Evolutionary conservation across 2,888 invertebrate genomes (phyloP), one percentile per base, ranked within the genome.

Genomic region (Amphipyra tragopoginis): DNA sequence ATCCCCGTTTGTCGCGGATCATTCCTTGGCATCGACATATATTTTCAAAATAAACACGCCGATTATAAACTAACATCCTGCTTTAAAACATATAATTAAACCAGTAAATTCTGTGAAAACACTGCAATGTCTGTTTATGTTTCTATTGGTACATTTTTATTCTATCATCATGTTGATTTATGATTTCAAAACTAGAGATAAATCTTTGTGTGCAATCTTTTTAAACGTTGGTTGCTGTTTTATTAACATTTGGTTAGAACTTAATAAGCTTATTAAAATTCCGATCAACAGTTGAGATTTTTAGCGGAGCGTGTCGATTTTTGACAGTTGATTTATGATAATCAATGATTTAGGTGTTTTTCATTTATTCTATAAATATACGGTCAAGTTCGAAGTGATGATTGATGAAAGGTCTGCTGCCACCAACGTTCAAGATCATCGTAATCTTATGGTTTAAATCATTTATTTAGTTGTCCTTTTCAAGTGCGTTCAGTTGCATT

Each of bases 41-140:
- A 77, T 81, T 81, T 78, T 74, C 65, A 69, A 81, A 82, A 82
- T 84, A 83, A 84, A 82, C 80, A 79, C 57, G 54, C 57, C 67
- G 64, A 77, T 68, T 64, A 76, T 83, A 82, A 64, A 72, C 71
- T 61, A 65, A 63, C 76, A 79, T 82, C 81, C 81, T 80, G 77
- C 79, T 80, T 73, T 81, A 79, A 76, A 70, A 75, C 63, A 78
- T 71, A 71, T 74, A 77, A 80, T 83, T 83, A 85, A 83, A 80
- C 54, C 56, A 60, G 64, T 69, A 58, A 60, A 72, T 68, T 65
- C 56, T 57, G 56, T 55, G 55, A 65, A 75, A 66, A 63, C 62
- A 61, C 49, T 44, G 42, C 44, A 61, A 44, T 65, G 65, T 65
- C 65, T 73, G 65, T 75, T 74, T 71, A 50, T 59, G 45, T 42